These are phyloP conservation scores for Clarias fuscus DNA, from an alignment of 2,797 vertebrate genomes.

Conservation along the genomic window DNA sequence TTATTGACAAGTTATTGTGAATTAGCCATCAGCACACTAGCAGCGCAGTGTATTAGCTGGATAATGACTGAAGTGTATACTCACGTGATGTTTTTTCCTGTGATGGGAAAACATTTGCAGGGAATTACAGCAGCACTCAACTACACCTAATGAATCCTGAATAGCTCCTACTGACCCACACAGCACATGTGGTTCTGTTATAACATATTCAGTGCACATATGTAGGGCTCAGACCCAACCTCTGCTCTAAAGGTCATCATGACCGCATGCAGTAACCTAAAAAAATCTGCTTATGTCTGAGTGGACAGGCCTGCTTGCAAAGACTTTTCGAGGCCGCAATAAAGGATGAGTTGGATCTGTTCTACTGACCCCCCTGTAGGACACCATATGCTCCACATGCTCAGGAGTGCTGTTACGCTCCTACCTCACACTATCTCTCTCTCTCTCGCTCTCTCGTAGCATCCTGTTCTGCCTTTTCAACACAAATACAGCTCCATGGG, in stretches of 20 bases:
- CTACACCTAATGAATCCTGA: not conserved
- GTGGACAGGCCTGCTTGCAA: constrained; percentile 1
- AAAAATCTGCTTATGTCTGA: not conserved
- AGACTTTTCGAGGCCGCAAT: constrained; percentile 34
- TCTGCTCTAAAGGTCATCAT: not conserved
- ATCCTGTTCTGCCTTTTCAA: constrained; percentile 24
- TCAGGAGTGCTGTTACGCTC: constrained; percentile 36
- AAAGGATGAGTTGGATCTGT: constrained; percentile 50
- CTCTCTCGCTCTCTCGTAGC: constrained; percentile 1
- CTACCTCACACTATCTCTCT: constrained; percentile 18
- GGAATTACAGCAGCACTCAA: not conserved
- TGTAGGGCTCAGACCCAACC: not conserved
- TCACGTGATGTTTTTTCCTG: too few relatives aligned
- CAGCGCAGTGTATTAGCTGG: not conserved
- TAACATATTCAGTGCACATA: not conserved
- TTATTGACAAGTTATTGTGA: not conserved
- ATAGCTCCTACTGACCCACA: not conserved
- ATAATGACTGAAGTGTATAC: not conserved
- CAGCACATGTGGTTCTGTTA: not conserved
- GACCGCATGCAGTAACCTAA: not conserved
- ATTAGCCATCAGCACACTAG: not conserved
- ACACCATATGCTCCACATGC: constrained; percentile 53
- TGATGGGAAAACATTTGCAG: not conserved
- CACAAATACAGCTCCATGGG: not conserved
- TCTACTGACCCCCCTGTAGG: constrained; percentile 52